phyloP scores from a whole-genome alignment of 1,140 invertebrate genomes.

The Telenomus remus region DNA sequence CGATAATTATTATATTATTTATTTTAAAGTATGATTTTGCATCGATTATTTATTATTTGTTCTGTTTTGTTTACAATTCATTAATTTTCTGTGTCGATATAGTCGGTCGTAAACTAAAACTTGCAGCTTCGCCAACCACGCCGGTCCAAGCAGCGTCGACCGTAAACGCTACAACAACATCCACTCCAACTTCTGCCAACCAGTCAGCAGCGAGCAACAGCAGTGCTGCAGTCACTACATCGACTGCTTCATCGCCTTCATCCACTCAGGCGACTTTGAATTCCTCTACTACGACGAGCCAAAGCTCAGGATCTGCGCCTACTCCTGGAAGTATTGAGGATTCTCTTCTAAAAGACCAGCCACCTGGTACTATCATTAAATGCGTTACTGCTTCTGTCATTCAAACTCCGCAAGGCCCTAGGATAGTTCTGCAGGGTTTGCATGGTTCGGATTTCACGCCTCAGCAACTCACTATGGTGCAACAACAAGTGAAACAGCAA shows the following conservation, averaged over 20 bases:
- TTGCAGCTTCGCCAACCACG: slow-evolving; percentile 45
- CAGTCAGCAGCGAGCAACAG: slow-evolving; percentile 16
- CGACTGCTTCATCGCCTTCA: slow-evolving; percentile 41
- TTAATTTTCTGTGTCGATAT: slow-evolving; percentile 33
- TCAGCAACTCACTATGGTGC: slow-evolving; percentile 86
- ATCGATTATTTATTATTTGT: slow-evolving; percentile 4
- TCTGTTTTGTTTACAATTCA: slow-evolving; percentile 26
- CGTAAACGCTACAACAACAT: slow-evolving; percentile 47
- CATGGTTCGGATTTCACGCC: slow-evolving; percentile 87
- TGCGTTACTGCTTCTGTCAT: slow-evolving; percentile 89
- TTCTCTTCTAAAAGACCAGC: slow-evolving; percentile 83
- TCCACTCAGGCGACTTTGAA: slow-evolving; percentile 15
- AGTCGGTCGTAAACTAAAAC: slow-evolving; percentile 54
- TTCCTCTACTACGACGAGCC: slow-evolving; percentile 27
- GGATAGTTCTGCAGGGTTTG: slow-evolving; percentile 88
- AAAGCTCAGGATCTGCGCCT: slow-evolving; percentile 25
- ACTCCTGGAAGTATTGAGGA: slow-evolving; percentile 79
- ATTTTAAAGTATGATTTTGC: neutral
- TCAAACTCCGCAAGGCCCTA: slow-evolving; percentile 86
- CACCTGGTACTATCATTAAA: slow-evolving; percentile 90
- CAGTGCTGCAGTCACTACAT: slow-evolving; percentile 29
- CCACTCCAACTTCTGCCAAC: slow-evolving; percentile 36
- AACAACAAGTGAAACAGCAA: slow-evolving; percentile 92
- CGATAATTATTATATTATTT: slow-evolving; percentile 17
- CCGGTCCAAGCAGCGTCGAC: slow-evolving; percentile 20